phyloP scores from a whole-genome alignment of 2,888 invertebrate species.

The Chrysina gloriosa region DNA sequence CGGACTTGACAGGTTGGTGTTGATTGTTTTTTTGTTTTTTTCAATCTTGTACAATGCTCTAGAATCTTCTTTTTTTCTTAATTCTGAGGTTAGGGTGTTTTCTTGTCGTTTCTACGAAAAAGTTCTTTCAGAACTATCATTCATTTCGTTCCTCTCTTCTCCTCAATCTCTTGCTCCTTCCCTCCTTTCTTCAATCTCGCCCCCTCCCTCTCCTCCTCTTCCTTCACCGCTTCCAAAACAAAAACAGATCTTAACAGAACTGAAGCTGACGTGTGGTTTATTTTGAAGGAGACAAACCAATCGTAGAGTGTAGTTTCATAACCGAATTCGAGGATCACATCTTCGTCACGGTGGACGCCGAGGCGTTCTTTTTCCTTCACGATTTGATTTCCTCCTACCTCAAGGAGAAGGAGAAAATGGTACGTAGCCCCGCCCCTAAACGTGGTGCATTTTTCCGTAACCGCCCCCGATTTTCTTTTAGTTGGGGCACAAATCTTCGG shows the following conservation, averaged over 20 bases:
- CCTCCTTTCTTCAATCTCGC: too few relatives aligned
- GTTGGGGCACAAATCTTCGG: conserved; percentile 6
- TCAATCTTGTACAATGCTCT: too few relatives aligned
- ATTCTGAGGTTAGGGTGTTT: too few relatives aligned
- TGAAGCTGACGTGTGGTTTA: conserved; percentile 30
- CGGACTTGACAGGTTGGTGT: conserved; percentile 69
- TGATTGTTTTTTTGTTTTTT: background rate
- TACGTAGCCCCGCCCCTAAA: conserved; percentile 56
- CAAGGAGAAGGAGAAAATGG: conserved; percentile 90
- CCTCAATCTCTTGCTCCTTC: too few relatives aligned
- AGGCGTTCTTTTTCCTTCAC: conserved; percentile 97
- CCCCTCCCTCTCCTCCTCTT: too few relatives aligned
- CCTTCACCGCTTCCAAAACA: too few relatives aligned
- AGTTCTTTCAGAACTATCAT: too few relatives aligned
- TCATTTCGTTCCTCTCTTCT: too few relatives aligned
- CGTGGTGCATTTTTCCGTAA: background rate
- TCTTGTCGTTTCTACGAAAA: too few relatives aligned
- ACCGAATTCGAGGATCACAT: conserved; percentile 99
- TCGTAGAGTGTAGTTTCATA: conserved; percentile 96
- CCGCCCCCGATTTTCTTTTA: background rate
- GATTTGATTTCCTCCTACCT: conserved; percentile 97
- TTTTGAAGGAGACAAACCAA: conserved; percentile 79
- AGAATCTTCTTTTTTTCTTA: too few relatives aligned
- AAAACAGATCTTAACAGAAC: too few relatives aligned
- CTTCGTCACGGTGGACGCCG: conserved; percentile 97